Base-by-base conservation (phyloP, 2,888 invertebrate species). In the Perithous albicinctus region DNA sequence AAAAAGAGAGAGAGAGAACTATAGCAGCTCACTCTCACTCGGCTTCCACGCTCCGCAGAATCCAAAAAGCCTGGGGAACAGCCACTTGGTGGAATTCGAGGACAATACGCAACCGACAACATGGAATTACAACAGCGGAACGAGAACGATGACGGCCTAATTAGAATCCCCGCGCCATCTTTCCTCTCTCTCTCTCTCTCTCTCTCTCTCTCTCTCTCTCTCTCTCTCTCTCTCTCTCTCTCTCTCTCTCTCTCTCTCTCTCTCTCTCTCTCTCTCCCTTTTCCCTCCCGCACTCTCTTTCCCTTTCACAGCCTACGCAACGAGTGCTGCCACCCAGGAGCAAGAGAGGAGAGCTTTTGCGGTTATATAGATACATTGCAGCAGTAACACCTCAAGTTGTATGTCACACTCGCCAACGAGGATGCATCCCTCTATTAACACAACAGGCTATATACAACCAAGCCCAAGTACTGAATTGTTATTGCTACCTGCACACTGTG, bases 41-140 rank as follows among this genome's bases (percentile, higher is more conserved):
- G 56, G 75, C 41, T 72, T 75, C 63, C 66, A 77, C 88, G 89
- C 90, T 89, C 84, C 87, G 87, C 86, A 87, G 88, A 85, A 88
- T 87, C 85, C 87, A 82, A 89, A 89, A 90, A 89, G 89, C 85
- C 73, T 76, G 76, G 82, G 87, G 87, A 88, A 88, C 89, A 89
- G 87, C 88, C 89, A 90, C 90, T 90, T 89, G 88, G 87, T 85
- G 84, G 86, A 88, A 89, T 90, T 88, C 86, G 85, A 87, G 87
- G 85, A 89, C 89, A 89, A 89, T 89, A 87, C 85, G 76, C 73
- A 73, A 75, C 80, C 87, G 85, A 86, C 87, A 89, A 88, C 87
- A 85, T 82, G 85, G 86, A 87, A 88, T 89, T 89, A 87, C 87
- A 86, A 81, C 85, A 72, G 80, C 84, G 85, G 86, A 85, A 85